These are phyloP conservation scores for Picathartes gymnocephalus DNA, from an alignment of 2,113 vertebrate genomes.

Conservation along the genomic window DNA sequence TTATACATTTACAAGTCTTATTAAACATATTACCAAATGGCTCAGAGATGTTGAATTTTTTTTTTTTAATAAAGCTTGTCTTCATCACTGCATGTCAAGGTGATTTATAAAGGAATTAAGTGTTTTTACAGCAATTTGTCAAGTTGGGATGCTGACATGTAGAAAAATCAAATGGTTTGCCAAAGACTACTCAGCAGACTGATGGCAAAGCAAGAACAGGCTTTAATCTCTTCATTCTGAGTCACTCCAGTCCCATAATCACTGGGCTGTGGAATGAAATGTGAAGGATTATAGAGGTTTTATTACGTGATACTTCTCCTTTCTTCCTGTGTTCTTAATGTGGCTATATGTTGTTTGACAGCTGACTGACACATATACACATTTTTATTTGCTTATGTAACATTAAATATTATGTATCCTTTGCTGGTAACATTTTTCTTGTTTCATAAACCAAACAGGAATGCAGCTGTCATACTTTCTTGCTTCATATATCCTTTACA, in stretches of 20 bases:
- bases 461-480: not conserved
- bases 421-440: not conserved
- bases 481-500: not conserved
- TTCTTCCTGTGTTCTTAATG: not conserved
- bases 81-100: not conserved
- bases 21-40: not conserved
- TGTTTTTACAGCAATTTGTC: not conserved
- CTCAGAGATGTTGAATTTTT: not conserved
- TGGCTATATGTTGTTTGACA: not conserved
- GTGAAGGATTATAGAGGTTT: not conserved
- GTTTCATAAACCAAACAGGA: not conserved
- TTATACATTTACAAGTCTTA: not conserved
- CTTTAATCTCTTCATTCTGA: not conserved
- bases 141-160: not conserved
- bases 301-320: not conserved
- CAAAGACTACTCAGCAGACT: not conserved
- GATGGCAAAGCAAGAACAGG: not conserved
- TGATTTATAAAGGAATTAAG: not conserved
- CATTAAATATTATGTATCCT: not conserved
- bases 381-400: not conserved
- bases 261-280: not conserved
- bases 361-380: not conserved
- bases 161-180: not conserved
- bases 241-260: not conserved
- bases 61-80: not conserved